Percentiles rank a stretch among this genome's conserved stretches.
Evolutionary conservation across 53 echinoderm and acorn worm species (phyloP).

Genomic region (Henricia sp.): DNA sequence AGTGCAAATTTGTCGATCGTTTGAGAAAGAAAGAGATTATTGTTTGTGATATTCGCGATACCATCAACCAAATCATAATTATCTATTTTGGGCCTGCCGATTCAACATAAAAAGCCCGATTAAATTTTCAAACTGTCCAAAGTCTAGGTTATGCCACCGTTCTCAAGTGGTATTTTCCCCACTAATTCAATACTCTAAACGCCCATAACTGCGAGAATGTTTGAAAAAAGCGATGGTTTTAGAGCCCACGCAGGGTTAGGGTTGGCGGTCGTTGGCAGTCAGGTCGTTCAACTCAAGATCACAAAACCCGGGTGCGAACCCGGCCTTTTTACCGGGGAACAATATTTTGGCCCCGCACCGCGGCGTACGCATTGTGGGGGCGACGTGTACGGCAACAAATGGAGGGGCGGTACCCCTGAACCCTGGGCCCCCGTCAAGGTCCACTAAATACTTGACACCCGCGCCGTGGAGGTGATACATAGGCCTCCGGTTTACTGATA

Average conservation of each 20-base stretch:
- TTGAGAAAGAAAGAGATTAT: too few relatives aligned
- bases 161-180: background rate
- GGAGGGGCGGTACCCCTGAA: constrained; percentile 43
- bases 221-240: background rate
- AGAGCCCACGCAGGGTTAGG: constrained; percentile 20
- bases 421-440: constrained; percentile 26
- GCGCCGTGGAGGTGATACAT: background rate
- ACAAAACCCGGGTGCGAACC: background rate
- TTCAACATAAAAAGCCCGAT: background rate
- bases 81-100: too few relatives aligned
- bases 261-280: constrained; percentile 11
- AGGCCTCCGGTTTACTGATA: constrained; percentile 10
- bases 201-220: background rate
- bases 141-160: background rate
- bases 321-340: background rate
- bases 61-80: too few relatives aligned
- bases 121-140: background rate
- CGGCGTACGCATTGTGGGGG: constrained; percentile 1
- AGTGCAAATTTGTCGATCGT: too few relatives aligned
- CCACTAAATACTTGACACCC: constrained; percentile 21
- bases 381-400: constrained; percentile 54
- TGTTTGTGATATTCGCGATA: too few relatives aligned
- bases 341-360: background rate
- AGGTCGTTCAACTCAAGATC: constrained; percentile 30
- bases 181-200: background rate